Conservation (phyloP, 30 jellyfish, hydroid and myxozoan genomes). For the Hydractinia echinata region DNA sequence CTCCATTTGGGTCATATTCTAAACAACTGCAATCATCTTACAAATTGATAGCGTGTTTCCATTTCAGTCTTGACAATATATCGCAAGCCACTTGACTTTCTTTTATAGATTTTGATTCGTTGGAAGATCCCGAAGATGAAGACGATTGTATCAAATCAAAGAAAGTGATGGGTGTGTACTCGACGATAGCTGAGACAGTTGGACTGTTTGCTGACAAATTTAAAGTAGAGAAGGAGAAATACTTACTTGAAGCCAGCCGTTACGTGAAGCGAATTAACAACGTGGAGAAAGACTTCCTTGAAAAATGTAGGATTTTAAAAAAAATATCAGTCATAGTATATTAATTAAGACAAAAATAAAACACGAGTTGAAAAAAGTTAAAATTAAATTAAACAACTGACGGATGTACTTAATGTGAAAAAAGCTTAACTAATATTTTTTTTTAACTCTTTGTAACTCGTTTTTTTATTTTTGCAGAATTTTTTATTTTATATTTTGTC, state of each 20-base stretch:
- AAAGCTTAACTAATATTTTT: not conserved
- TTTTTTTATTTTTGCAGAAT: not conserved
- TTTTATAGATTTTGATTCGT: conserved; percentile 20
- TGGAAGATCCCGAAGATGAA: conserved; percentile 36
- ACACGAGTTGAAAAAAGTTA: not conserved
- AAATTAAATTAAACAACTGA: not conserved
- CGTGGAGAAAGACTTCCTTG: not conserved
- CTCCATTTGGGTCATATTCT: no score
- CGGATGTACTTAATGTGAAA: not conserved
- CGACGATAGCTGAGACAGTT: conserved; percentile 19
- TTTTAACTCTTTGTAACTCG: not conserved
- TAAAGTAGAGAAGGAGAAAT: conserved; percentile 14
- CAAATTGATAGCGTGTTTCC: no score
- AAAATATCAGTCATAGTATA: not conserved
- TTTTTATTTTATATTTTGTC: no score
- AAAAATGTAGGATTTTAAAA: not conserved
- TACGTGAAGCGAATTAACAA: not conserved
- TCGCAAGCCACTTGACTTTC: not conserved
- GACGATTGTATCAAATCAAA: conserved; percentile 23
- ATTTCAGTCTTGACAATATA: no score
- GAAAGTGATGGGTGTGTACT: conserved; percentile 1
- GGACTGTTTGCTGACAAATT: conserved; percentile 10
- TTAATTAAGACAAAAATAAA: not conserved
- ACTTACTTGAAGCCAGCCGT: conserved; percentile 13
- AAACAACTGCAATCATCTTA: no score